A percentile compares a stretch with the other conserved stretches of the same genome.
These are phyloP conservation scores for Rhamphomyia laevipes DNA, from an alignment of 2,888 invertebrate species.

Conservation along the genomic window DNA sequence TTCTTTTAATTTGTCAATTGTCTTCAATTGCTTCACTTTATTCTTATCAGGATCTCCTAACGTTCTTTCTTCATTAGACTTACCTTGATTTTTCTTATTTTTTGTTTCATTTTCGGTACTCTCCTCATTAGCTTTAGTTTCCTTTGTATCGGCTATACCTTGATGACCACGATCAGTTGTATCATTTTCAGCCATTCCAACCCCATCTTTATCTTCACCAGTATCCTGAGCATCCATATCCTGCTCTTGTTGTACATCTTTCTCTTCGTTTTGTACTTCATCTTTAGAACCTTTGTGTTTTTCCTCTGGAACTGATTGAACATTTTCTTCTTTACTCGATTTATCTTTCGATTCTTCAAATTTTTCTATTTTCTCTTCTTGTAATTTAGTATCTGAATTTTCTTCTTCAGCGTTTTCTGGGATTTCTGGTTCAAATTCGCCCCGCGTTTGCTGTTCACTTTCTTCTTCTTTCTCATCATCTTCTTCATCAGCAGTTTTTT, in stretches of 20 bases:
- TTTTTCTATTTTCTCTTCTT: slow-evolving; percentile 29
- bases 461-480: slow-evolving; percentile 29
- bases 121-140: slow-evolving; percentile 32
- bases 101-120: slow-evolving; percentile 33
- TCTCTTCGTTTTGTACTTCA: slow-evolving; percentile 31
- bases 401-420: slow-evolving; percentile 31
- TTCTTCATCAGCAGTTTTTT: slow-evolving; percentile 29
- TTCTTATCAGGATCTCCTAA: slow-evolving; percentile 39
- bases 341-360: slow-evolving; percentile 33
- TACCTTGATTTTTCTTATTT: slow-evolving; percentile 60
- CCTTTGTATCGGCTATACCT: slow-evolving; percentile 39
- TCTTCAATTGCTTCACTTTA: slow-evolving; percentile 38
- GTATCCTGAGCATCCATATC: slow-evolving; percentile 42
- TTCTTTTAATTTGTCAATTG: slow-evolving; percentile 39
- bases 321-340: slow-evolving; percentile 33
- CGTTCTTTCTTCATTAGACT: slow-evolving; percentile 60
- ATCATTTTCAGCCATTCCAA: slow-evolving; percentile 65
- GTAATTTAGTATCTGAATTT: slow-evolving; percentile 46
- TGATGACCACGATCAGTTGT: slow-evolving; percentile 52
- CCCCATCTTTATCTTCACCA: slow-evolving; percentile 47
- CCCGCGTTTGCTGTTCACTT: slow-evolving; percentile 40
- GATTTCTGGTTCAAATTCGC: slow-evolving; percentile 26
- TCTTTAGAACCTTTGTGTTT: slow-evolving; percentile 28
- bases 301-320: slow-evolving; percentile 23
- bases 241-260: slow-evolving; percentile 37